Conservation (phyloP, 2,888 invertebrate genomes). For the Microctonus brassicae region DNA sequence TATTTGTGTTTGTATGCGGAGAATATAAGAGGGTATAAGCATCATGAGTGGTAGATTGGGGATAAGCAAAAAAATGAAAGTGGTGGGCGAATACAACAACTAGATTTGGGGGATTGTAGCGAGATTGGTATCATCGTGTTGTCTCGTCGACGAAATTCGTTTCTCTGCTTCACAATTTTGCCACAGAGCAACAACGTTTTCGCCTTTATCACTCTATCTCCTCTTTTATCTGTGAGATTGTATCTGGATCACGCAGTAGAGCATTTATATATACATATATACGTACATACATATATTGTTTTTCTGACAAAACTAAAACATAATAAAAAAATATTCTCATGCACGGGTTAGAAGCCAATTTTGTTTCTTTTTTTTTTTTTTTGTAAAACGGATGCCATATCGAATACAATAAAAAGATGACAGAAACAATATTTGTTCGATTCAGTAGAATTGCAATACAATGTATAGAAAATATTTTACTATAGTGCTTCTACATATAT, state of each 20-base stretch:
- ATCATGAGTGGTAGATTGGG: not conserved
- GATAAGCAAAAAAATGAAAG: conserved; percentile 24
- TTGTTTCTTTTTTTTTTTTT: not conserved
- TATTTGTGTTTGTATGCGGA: not conserved
- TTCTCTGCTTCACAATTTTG: conserved; percentile 28
- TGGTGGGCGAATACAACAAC: conserved; percentile 33
- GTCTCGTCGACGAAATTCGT: conserved; percentile 34
- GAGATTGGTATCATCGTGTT: conserved; percentile 43
- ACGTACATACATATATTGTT: not conserved
- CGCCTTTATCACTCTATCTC: conserved; percentile 27
- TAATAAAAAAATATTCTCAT: not conserved
- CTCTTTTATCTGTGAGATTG: conserved; percentile 24
- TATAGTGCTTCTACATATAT: not conserved
- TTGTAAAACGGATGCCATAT: not conserved
- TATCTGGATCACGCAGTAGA: conserved; percentile 13
- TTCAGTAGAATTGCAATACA: not conserved
- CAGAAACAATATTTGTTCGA: not conserved
- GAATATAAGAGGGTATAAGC: not conserved
- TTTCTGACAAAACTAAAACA: not conserved
- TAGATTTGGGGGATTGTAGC: conserved; percentile 42
- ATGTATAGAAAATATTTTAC: not conserved
- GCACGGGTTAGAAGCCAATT: not conserved
- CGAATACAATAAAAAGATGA: not conserved
- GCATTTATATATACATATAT: not conserved
- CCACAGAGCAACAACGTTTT: conserved; percentile 15